Conservation (phyloP, 2,797 vertebrate species). For the Alosa sapidissima region DNA sequence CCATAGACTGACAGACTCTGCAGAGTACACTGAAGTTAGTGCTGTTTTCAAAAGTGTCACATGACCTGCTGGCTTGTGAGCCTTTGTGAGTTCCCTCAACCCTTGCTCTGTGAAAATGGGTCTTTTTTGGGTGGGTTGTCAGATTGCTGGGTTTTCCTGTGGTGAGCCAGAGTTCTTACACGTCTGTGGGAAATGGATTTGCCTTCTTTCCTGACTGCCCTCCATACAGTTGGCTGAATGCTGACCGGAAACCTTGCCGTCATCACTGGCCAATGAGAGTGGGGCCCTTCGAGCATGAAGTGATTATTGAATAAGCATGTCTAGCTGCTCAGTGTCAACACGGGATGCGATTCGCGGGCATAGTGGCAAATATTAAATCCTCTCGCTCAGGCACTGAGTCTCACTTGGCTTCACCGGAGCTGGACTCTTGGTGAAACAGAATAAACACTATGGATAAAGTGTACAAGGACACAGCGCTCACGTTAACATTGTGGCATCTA, state of each 20-base stretch:
- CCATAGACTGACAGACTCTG: neutral
- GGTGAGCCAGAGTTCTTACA: constrained; percentile 15
- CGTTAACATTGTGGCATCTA: neutral
- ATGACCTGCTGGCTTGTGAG: neutral
- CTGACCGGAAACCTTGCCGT: constrained; percentile 34
- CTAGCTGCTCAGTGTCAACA: constrained; percentile 67
- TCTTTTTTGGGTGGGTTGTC: neutral
- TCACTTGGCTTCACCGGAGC: constrained; percentile 32
- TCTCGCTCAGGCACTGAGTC: constrained; percentile 37
- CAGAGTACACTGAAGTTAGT: neutral
- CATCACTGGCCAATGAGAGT: constrained; percentile 51
- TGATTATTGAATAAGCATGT: constrained; percentile 72
- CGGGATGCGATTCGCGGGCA: constrained; percentile 50
- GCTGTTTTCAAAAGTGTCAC: neutral
- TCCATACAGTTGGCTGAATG: constrained; percentile 32
- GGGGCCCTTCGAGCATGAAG: constrained; percentile 65
- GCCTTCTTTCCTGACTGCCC: constrained; percentile 5
- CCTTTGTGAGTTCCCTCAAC: neutral
- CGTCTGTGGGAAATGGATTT: constrained; percentile 31
- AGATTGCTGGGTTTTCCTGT: neutral
- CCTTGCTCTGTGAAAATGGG: neutral
- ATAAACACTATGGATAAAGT: constrained; percentile 19
- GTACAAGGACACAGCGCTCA: constrained; percentile 14
- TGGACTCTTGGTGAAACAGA: constrained; percentile 19
- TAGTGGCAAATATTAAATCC: constrained; percentile 55